These are phyloP conservation scores for Gallinago nigripennis DNA, from an alignment of 2,797 vertebrate genomes.

Conservation along the genomic window DNA sequence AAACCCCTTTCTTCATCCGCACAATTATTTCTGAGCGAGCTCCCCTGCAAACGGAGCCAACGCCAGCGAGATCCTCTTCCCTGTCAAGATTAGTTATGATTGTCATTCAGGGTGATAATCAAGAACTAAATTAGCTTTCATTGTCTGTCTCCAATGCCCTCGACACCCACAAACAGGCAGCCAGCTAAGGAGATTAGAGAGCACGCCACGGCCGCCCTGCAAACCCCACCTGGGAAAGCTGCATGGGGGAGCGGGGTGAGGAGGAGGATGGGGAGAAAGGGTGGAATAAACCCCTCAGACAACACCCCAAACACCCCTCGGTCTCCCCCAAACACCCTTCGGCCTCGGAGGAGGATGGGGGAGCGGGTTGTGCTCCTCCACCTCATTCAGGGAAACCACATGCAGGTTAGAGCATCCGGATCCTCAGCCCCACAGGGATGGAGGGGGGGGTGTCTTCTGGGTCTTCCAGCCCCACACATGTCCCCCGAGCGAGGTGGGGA, in stretches of 20 bases:
- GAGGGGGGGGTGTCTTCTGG: no score
- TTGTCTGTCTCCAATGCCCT: not conserved
- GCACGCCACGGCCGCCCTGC: not conserved
- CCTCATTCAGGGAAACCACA: not conserved
- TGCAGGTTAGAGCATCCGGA: not conserved
- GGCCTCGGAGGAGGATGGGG: not conserved
- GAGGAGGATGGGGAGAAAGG: not conserved
- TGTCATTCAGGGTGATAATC: not conserved
- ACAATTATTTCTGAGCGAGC: not conserved
- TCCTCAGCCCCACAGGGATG: accelerated
- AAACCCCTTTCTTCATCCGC: not conserved
- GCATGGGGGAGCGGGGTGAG: accelerated
- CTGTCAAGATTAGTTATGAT: not conserved
- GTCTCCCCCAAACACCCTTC: accelerated
- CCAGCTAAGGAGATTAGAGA: not conserved
- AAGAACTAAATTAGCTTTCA: not conserved
- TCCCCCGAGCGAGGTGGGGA: not conserved
- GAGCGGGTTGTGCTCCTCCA: not conserved
- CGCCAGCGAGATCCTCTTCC: not conserved
- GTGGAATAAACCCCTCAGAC: not conserved
- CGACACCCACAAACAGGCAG: not conserved
- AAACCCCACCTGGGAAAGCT: not conserved
- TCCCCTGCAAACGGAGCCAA: not conserved
- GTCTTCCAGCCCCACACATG: accelerated
- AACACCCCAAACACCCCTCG: accelerated